Percentiles rank a stretch among this genome's conserved stretches.
Conservation (phyloP, 2,113 vertebrate genomes). For the Bubo bubo region DNA sequence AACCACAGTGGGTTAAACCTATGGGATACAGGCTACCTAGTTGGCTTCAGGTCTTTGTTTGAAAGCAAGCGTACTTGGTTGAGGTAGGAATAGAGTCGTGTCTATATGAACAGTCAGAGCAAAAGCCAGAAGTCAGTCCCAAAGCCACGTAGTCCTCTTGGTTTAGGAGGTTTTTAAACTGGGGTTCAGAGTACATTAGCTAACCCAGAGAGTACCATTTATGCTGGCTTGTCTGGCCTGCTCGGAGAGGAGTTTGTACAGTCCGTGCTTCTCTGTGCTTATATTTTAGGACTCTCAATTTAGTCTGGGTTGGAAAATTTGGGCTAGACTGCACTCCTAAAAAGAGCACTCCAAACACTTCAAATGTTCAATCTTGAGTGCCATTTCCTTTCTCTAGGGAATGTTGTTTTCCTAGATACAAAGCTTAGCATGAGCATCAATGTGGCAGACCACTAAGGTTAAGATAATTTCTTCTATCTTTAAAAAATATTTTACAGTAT, state of each 20-base stretch:
- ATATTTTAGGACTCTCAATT: constrained; percentile 19
- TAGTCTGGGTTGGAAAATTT: constrained; percentile 5
- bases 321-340: background rate
- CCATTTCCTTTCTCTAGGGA: constrained; percentile 11
- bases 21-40: background rate
- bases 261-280: background rate
- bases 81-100: background rate
- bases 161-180: background rate
- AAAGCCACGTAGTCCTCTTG: background rate
- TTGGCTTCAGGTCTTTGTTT: background rate
- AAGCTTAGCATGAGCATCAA: background rate
- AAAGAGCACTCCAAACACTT: background rate
- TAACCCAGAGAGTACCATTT: background rate
- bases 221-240: background rate
- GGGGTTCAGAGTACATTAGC: background rate
- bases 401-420: background rate
- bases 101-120: background rate
- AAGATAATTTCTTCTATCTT: background rate
- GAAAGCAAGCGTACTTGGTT: background rate
- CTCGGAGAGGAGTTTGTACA: background rate
- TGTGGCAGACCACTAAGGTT: background rate
- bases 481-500: background rate
- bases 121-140: background rate
- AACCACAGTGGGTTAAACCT: background rate
- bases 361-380: background rate